phyloP scores from a whole-genome alignment of 1,140 invertebrate species.

The Ladona fulva region DNA sequence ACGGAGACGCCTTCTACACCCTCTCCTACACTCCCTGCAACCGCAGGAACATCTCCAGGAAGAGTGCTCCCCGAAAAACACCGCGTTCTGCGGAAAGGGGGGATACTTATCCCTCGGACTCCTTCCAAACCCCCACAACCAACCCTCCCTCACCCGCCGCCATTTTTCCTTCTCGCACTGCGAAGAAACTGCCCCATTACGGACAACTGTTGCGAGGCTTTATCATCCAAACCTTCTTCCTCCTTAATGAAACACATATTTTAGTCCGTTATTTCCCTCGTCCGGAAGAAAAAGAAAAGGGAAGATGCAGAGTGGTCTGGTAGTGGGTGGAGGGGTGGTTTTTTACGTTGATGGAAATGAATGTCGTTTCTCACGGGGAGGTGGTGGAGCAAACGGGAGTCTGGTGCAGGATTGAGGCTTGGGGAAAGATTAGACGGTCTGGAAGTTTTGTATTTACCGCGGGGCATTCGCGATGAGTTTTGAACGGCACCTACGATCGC shows the following conservation, averaged over 20 bases:
- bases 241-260: slow-evolving; percentile 10
- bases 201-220: neutral
- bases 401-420: too few relatives aligned
- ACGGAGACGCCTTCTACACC: neutral
- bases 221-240: neutral
- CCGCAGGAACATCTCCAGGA: neutral
- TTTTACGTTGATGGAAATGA: too few relatives aligned
- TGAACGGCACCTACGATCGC: too few relatives aligned
- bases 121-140: neutral
- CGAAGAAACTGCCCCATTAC: neutral
- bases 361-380: too few relatives aligned
- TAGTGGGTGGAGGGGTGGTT: neutral
- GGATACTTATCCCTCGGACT: neutral
- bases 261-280: neutral
- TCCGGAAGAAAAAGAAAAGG: neutral
- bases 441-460: too few relatives aligned
- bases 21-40: neutral
- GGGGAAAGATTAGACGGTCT: too few relatives aligned
- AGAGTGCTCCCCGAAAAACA: neutral
- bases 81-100: neutral
- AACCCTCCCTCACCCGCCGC: neutral
- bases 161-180: neutral
- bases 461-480: too few relatives aligned
- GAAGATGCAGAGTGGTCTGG: neutral
- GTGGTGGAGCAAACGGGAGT: too few relatives aligned